A percentile compares a stretch with the other conserved stretches of the same genome.
phyloP scores from a whole-genome alignment of 2,888 invertebrate species.

The Caenorhabditis panamensis region DNA sequence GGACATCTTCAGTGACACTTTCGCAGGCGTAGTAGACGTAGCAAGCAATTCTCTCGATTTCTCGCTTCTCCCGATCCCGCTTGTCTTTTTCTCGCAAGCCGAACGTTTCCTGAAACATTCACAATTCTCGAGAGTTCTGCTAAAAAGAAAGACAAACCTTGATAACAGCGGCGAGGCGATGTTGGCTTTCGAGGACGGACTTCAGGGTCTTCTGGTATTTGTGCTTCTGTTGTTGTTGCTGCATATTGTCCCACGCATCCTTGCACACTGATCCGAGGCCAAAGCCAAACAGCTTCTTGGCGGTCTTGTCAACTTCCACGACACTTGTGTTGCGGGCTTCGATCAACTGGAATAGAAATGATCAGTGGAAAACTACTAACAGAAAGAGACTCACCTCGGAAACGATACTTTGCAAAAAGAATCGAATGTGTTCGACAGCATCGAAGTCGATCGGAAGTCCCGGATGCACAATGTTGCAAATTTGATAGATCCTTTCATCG shows the following conservation, averaged over 20 bases:
- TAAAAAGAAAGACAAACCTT: constrained; percentile 33
- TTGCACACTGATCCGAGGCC: constrained; percentile 47
- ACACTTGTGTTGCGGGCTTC: constrained; percentile 56
- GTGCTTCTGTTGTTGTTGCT: constrained; percentile 36
- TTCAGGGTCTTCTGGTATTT: constrained; percentile 46
- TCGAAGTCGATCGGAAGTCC: constrained; percentile 76
- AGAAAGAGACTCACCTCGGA: constrained; percentile 56
- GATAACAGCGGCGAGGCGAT: constrained; percentile 57
- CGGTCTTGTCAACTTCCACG: constrained; percentile 51
- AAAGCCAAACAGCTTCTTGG: constrained; percentile 48
- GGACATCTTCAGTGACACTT: constrained; percentile 72
- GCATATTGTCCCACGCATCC: constrained; percentile 63
- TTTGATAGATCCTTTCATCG: constrained; percentile 67
- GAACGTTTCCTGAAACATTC: constrained; percentile 49
- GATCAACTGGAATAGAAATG: constrained; percentile 39
- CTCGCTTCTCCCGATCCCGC: constrained; percentile 65
- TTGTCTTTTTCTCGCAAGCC: constrained; percentile 63
- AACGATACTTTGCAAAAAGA: constrained; percentile 69
- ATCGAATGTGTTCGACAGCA: constrained; percentile 73
- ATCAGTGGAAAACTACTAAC: neutral
- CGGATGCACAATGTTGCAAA: constrained; percentile 73
- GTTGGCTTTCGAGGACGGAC: constrained; percentile 48
- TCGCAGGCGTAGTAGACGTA: constrained; percentile 67
- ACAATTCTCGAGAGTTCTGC: neutral
- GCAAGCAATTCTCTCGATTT: constrained; percentile 65